These are phyloP conservation scores for Nebria brevicollis DNA, from an alignment of 2,888 invertebrate species.

Conservation along the genomic window DNA sequence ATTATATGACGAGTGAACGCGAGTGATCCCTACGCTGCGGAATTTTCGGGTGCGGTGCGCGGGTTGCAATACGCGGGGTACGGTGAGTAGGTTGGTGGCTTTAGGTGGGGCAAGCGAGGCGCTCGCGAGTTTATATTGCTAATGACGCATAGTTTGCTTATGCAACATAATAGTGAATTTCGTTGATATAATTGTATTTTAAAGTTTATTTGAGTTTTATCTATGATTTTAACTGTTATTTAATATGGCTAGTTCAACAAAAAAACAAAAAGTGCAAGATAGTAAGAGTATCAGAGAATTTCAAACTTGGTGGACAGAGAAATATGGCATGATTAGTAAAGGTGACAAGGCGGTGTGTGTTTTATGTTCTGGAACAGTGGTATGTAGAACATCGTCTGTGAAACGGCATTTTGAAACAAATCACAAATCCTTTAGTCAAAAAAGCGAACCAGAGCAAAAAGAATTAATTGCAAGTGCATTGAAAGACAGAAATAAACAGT, in stretches of 20 bases:
- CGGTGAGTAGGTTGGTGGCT: too few relatives aligned
- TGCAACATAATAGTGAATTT: too few relatives aligned
- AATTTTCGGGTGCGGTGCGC: too few relatives aligned
- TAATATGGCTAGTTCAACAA: slow-evolving; percentile 1
- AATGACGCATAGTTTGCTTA: too few relatives aligned
- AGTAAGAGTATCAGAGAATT: slow-evolving; percentile 51
- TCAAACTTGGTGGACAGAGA: slow-evolving; percentile 54
- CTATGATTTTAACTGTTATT: neutral
- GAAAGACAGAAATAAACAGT: slow-evolving; percentile 50
- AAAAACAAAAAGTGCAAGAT: neutral
- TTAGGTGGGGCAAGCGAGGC: too few relatives aligned
- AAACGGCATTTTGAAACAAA: slow-evolving; percentile 51
- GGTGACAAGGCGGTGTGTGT: slow-evolving; percentile 54
- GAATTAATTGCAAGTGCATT: slow-evolving; percentile 50
- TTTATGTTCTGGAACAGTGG: slow-evolving; percentile 53
- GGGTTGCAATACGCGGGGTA: too few relatives aligned
- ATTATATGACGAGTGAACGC: too few relatives aligned
- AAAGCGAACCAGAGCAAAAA: slow-evolving; percentile 50
- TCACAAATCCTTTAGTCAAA: slow-evolving; percentile 48
- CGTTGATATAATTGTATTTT: too few relatives aligned
- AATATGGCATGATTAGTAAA: slow-evolving; percentile 55
- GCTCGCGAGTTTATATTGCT: too few relatives aligned
- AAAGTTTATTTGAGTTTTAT: too few relatives aligned
- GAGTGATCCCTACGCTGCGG: too few relatives aligned
- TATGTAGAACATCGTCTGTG: slow-evolving; percentile 51